Evolutionary conservation across 2,888 invertebrate genomes (phyloP).

Genomic region (Odontocerum albicorne): DNA sequence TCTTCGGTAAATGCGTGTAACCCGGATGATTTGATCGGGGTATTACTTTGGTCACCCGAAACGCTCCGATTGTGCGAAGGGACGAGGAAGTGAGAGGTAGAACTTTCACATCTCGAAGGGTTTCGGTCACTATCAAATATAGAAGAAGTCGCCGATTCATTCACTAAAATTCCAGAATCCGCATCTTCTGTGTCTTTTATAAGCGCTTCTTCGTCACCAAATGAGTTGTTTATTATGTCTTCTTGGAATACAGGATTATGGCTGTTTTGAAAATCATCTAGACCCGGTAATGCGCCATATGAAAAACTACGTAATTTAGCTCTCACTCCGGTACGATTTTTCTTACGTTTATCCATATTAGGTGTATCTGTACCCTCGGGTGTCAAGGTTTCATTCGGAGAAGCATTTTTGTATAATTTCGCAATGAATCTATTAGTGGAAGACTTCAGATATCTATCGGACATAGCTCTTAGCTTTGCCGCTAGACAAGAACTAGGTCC

Average conservation of each 20-base stretch:
- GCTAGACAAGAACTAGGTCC: conserved; percentile 65
- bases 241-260: conserved; percentile 66
- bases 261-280: conserved; percentile 67
- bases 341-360: conserved; percentile 45
- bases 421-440: conserved; percentile 70
- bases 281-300: conserved; percentile 71
- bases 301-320: conserved; percentile 70
- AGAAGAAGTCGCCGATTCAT: conserved; percentile 70
- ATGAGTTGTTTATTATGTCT: conserved; percentile 54
- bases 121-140: conserved; percentile 61
- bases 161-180: conserved; percentile 75
- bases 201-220: conserved; percentile 58
- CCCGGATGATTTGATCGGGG: conserved; percentile 43
- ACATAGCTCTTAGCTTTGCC: conserved; percentile 71
- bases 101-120: conserved; percentile 57
- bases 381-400: conserved; percentile 45
- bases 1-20: conserved; percentile 28
- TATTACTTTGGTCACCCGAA: conserved; percentile 54
- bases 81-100: conserved; percentile 47
- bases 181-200: conserved; percentile 69
- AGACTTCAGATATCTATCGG: conserved; percentile 70
- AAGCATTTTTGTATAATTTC: conserved; percentile 62
- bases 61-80: conserved; percentile 54
- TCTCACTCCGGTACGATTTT: conserved; percentile 51
- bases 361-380: conserved; percentile 42